These are phyloP conservation scores for Clavelina lepadiformis DNA, from an alignment of 23 tunicate genomes.

Conservation along the genomic window DNA sequence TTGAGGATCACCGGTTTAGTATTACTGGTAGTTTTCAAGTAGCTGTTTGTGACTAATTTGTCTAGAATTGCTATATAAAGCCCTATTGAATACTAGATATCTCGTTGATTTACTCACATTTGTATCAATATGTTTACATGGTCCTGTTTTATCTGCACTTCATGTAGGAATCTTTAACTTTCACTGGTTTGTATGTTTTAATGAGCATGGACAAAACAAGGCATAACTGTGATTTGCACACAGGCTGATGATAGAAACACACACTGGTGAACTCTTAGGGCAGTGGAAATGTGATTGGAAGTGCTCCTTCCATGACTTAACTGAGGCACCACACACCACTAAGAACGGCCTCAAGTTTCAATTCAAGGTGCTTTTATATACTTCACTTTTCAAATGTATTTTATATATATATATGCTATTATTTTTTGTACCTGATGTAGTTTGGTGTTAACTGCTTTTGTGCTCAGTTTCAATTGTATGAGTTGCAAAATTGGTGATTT, in stretches of 20 bases:
- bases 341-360: slow-evolving; percentile 29
- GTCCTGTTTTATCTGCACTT: too few species aligned
- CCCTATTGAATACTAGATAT: too few species aligned
- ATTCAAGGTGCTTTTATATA: slow-evolving; percentile 25
- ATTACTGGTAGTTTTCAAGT: too few species aligned
- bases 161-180: too few species aligned
- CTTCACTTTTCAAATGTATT: background rate
- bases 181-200: too few species aligned
- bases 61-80: too few species aligned
- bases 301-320: slow-evolving; percentile 33
- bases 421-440: background rate
- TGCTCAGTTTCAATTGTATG: background rate
- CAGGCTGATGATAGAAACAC: slow-evolving; percentile 50
- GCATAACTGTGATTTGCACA: too few species aligned
- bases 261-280: slow-evolving; percentile 80
- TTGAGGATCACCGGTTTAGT: too few species aligned
- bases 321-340: slow-evolving; percentile 28
- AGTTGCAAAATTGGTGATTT: background rate
- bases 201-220: too few species aligned
- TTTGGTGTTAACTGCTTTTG: background rate
- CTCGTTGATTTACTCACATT: too few species aligned
- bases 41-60: too few species aligned
- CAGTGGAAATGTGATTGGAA: slow-evolving; percentile 84
- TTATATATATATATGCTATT: background rate
- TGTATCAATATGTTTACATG: too few species aligned